phyloP scores from a whole-genome alignment of 2,888 invertebrate genomes.

The Operophtera brumata region DNA sequence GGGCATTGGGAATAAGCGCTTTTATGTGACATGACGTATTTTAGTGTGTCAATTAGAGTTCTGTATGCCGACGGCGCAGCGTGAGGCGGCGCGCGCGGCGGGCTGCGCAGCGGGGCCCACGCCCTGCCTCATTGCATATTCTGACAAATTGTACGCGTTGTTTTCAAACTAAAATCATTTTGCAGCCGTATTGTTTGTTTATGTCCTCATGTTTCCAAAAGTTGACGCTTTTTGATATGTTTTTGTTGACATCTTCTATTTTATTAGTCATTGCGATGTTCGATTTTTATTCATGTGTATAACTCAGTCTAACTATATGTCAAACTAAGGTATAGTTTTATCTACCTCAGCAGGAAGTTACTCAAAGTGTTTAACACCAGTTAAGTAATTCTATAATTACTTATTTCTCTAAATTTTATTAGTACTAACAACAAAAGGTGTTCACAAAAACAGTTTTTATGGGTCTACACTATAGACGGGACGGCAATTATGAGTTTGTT shows the following conservation, averaged over 20 bases:
- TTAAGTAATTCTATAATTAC: slow-evolving; percentile 36
- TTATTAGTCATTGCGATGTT: not conserved
- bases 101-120: slow-evolving; percentile 47
- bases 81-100: slow-evolving; percentile 55
- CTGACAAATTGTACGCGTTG: slow-evolving; percentile 61
- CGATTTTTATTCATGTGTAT: not conserved
- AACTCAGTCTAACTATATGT: not conserved
- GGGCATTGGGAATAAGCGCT: slow-evolving; percentile 38
- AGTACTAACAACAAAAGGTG: slow-evolving; percentile 52
- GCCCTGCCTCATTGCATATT: slow-evolving; percentile 53
- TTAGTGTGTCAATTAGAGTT: slow-evolving; percentile 79
- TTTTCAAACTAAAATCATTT: slow-evolving; percentile 53
- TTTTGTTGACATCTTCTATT: slow-evolving; percentile 2
- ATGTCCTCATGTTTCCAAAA: slow-evolving; percentile 38
- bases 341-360: slow-evolving; percentile 1
- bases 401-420: slow-evolving; percentile 47
- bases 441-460: slow-evolving; percentile 51
- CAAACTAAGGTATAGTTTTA: not conserved
- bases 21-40: slow-evolving; percentile 64
- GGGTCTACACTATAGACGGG: slow-evolving; percentile 53
- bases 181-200: slow-evolving; percentile 48
- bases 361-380: slow-evolving; percentile 11
- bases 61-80: slow-evolving; percentile 72
- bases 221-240: slow-evolving; percentile 23
- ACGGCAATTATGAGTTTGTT: slow-evolving; percentile 68